Conservation (phyloP, 2,888 invertebrate genomes). For the Eulithis testata region DNA sequence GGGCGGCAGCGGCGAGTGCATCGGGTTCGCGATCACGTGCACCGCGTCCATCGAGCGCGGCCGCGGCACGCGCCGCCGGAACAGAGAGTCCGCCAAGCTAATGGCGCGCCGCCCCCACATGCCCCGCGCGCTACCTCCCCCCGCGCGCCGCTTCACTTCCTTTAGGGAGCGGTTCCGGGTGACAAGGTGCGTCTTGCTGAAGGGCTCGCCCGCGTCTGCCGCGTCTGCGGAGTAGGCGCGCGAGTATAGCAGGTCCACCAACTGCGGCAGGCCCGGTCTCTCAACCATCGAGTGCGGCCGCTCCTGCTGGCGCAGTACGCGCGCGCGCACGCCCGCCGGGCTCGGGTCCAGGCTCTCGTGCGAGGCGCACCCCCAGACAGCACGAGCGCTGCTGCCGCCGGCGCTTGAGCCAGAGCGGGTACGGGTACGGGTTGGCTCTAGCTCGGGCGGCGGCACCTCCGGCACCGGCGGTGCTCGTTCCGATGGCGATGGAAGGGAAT, state of each 20-base stretch:
- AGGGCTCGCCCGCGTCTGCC: slow-evolving; percentile 39
- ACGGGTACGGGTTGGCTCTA: background rate
- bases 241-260: slow-evolving; percentile 56
- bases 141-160: slow-evolving; percentile 50
- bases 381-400: background rate
- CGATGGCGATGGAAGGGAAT: background rate
- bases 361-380: slow-evolving; percentile 38
- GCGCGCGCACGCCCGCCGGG: slow-evolving; percentile 63
- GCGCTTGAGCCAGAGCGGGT: too few relatives aligned
- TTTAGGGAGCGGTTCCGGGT: slow-evolving; percentile 51
- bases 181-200: background rate
- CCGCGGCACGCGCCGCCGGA: slow-evolving; percentile 47
- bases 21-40: slow-evolving; percentile 73
- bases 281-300: slow-evolving; percentile 70
- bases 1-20: slow-evolving; percentile 56
- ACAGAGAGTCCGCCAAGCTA: slow-evolving; percentile 61
- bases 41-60: slow-evolving; percentile 36
- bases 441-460: background rate
- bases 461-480: background rate
- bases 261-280: slow-evolving; percentile 52
- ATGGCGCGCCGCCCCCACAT: slow-evolving; percentile 47
- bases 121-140: slow-evolving; percentile 48
- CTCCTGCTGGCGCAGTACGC: slow-evolving; percentile 59
- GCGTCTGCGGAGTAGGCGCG: slow-evolving; percentile 62
- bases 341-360: slow-evolving; percentile 60